These are phyloP conservation scores for Mastigias papua DNA, from an alignment of 30 jellyfish, hydroid and myxozoan genomes.

Conservation along the genomic window DNA sequence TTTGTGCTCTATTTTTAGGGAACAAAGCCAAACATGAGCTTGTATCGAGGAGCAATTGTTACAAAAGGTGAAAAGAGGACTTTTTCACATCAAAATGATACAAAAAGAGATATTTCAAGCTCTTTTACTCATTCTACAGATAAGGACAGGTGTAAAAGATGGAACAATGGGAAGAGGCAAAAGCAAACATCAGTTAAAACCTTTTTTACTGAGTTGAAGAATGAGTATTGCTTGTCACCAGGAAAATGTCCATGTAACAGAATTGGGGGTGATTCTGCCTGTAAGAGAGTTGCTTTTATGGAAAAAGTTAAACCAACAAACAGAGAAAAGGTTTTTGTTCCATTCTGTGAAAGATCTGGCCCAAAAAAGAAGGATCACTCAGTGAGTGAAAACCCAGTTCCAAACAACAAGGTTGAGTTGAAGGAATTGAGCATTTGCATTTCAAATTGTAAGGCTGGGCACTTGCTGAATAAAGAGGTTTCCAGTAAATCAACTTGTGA, in stretches of 20 bases:
- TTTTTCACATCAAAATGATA: neutral
- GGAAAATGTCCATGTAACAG: neutral
- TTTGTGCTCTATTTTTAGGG: neutral
- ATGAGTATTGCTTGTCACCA: neutral
- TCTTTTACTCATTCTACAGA: neutral
- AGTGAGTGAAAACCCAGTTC: neutral
- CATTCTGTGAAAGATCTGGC: too few species aligned
- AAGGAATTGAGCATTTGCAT: neutral
- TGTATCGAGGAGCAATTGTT: neutral
- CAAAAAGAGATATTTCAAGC: neutral
- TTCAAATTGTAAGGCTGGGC: neutral
- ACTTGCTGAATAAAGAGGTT: neutral
- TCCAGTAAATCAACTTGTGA: neutral
- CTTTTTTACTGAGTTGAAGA: neutral
- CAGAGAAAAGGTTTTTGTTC: too few species aligned
- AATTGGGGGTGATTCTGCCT: neutral
- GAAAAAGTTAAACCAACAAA: neutral
- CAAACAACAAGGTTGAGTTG: neutral
- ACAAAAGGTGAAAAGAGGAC: neutral
- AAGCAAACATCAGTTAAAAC: neutral
- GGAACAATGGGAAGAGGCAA: neutral
- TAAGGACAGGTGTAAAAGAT: neutral
- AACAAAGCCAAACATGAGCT: neutral
- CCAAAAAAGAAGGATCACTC: neutral
- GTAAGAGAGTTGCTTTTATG: neutral